Percentiles rank a stretch among this genome's conserved stretches.
Conservation (phyloP, 2,113 vertebrate genomes). For the Menura novaehollandiae region DNA sequence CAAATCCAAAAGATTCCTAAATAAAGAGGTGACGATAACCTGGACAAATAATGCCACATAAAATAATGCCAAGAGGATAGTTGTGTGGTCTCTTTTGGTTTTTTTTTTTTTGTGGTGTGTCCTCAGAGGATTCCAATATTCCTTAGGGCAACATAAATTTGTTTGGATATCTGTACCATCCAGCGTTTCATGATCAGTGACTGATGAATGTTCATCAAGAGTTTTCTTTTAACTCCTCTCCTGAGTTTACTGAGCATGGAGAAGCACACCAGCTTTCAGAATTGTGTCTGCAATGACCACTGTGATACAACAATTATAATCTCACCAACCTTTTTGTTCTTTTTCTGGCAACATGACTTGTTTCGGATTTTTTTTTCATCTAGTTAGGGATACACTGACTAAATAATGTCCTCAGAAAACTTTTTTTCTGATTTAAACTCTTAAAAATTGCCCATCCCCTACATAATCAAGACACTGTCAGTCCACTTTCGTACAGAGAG, state of each 20-base stretch:
- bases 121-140: not conserved
- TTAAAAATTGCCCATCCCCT: not conserved
- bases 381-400: not conserved
- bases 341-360: not conserved
- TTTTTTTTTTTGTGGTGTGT: not conserved
- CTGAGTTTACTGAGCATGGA: not conserved
- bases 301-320: not conserved
- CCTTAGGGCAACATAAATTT: not conserved
- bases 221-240: not conserved
- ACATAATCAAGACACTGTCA: not conserved
- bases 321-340: not conserved
- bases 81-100: not conserved
- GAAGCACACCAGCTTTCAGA: not conserved
- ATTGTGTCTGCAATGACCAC: not conserved
- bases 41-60: not conserved
- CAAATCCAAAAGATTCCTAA: not conserved
- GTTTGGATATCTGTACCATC: not conserved
- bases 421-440: not conserved
- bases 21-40: not conserved
- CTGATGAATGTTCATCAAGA: not conserved
- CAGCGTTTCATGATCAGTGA: not conserved
- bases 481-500: not conserved
- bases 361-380: not conserved
- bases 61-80: not conserved
- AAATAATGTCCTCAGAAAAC: not conserved